These are phyloP conservation scores for Sinohyriopsis cumingii DNA, from an alignment of 2,888 invertebrate species.

Conservation along the genomic window DNA sequence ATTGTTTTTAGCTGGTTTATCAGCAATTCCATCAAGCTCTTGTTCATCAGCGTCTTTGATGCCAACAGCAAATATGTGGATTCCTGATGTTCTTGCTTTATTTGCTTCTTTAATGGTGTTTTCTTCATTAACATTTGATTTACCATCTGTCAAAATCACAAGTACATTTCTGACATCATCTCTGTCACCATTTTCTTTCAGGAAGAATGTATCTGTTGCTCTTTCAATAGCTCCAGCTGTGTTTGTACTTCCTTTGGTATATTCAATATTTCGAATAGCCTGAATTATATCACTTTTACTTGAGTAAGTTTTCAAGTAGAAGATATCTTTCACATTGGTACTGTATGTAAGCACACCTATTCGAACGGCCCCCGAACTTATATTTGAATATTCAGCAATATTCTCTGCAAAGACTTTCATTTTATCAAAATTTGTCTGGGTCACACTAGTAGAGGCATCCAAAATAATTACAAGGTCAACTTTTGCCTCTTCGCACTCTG, in stretches of 20 bases:
- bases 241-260: slow-evolving; percentile 17
- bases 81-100: slow-evolving; percentile 4
- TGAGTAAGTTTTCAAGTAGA: too few species aligned
- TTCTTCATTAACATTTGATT: slow-evolving; percentile 10
- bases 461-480: too few species aligned
- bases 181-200: slow-evolving; percentile 9
- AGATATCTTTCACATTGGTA: too few species aligned
- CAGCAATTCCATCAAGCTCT: slow-evolving; percentile 7
- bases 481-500: too few species aligned
- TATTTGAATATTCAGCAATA: too few species aligned
- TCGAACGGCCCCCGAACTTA: too few species aligned
- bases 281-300: slow-evolving; percentile 10
- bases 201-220: slow-evolving; percentile 6
- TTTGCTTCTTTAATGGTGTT: slow-evolving; percentile 3
- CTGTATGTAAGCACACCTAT: too few species aligned
- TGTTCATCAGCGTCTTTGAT: not conserved
- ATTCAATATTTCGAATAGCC: slow-evolving; percentile 9
- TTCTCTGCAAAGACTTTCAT: too few species aligned
- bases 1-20: slow-evolving; percentile 3
- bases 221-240: slow-evolving; percentile 26
- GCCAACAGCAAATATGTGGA: slow-evolving; percentile 18
- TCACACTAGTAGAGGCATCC: too few species aligned
- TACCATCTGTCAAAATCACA: slow-evolving; percentile 25
- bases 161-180: slow-evolving; percentile 11
- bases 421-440: too few species aligned